Evolutionary conservation across 2,888 invertebrate species (phyloP).

Genomic region (Noctua janthe): DNA sequence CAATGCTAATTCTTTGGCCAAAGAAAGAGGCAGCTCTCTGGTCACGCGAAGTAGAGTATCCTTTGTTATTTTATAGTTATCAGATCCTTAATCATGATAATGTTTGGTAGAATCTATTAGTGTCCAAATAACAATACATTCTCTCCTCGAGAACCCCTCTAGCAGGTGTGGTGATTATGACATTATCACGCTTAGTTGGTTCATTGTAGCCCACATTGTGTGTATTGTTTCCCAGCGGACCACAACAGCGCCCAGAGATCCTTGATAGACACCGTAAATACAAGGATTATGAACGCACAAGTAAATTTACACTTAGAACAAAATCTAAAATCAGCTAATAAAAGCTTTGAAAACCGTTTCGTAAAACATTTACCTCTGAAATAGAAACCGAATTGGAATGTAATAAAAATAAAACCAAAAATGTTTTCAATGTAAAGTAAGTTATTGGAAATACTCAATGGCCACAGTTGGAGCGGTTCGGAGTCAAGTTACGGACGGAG

Average conservation of each 20-base stretch:
- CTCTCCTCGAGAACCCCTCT: background rate
- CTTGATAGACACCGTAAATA: slow-evolving; percentile 31
- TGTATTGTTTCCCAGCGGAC: slow-evolving; percentile 28
- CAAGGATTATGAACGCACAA: background rate
- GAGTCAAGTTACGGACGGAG: slow-evolving; percentile 74
- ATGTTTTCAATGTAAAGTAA: slow-evolving; percentile 57
- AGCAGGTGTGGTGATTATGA: slow-evolving; percentile 34
- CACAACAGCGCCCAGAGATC: slow-evolving; percentile 19
- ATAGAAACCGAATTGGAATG: slow-evolving; percentile 28
- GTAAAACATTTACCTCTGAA: slow-evolving; percentile 28
- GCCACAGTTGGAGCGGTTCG: slow-evolving; percentile 61
- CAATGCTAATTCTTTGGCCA: background rate
- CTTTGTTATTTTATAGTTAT: background rate
- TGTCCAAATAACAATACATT: slow-evolving; percentile 19
- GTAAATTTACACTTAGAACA: background rate
- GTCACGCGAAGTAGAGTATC: background rate
- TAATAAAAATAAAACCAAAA: slow-evolving; percentile 60
- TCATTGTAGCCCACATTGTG: slow-evolving; percentile 22
- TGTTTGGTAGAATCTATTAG: slow-evolving; percentile 10
- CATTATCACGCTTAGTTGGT: slow-evolving; percentile 31
- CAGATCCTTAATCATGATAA: background rate
- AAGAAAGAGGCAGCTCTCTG: background rate
- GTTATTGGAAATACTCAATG: slow-evolving; percentile 65
- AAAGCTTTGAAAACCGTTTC: background rate
- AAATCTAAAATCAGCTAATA: background rate